A percentile compares a stretch with the other conserved stretches of the same genome.
Conservation (phyloP, 53 echinoderm and acorn worm genomes). For the Patiria pectinifera region DNA sequence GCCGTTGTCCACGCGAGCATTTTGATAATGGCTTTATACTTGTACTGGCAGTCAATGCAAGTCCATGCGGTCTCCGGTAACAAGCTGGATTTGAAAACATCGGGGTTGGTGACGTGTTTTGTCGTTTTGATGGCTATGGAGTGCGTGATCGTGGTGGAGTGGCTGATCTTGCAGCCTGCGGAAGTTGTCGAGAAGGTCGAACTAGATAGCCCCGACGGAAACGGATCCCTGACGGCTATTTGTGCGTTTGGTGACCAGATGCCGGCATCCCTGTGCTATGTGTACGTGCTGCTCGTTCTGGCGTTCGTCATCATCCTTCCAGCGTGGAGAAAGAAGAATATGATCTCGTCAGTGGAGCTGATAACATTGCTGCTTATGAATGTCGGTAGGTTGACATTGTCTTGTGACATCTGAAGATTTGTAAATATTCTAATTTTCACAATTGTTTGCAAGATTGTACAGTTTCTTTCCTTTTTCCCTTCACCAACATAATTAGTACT, state of each 20-base stretch:
- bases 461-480: no score
- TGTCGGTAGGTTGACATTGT: neutral
- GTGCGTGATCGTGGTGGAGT: constrained; percentile 67
- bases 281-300: constrained; percentile 69
- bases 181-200: constrained; percentile 15
- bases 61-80: constrained; percentile 74
- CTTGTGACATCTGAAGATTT: neutral
- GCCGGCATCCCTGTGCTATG: constrained; percentile 47
- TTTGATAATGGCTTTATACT: constrained; percentile 67
- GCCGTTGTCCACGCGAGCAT: constrained; percentile 66
- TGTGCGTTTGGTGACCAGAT: constrained; percentile 46
- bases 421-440: neutral
- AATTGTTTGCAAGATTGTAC: neutral
- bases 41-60: constrained; percentile 72
- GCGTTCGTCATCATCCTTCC: constrained; percentile 60
- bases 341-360: constrained; percentile 66
- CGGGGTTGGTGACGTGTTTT: constrained; percentile 64
- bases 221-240: neutral
- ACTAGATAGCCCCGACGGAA: neutral
- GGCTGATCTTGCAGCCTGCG: constrained; percentile 66
- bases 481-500: no score
- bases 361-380: neutral
- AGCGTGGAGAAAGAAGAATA: constrained; percentile 61
- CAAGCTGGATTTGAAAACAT: constrained; percentile 60
- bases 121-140: constrained; percentile 53